Conservation (phyloP, 2,888 invertebrate species). For the Hypomecis atomaria region DNA sequence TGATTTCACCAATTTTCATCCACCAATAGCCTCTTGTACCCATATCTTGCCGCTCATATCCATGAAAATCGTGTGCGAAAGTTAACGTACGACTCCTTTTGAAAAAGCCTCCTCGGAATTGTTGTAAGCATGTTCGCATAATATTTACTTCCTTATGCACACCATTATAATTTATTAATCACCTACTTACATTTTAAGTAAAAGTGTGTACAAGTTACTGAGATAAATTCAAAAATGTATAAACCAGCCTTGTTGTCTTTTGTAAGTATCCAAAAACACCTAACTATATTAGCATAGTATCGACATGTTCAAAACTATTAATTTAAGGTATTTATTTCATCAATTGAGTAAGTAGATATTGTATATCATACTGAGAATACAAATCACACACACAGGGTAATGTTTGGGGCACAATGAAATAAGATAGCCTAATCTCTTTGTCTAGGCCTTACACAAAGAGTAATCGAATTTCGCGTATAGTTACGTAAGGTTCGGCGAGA, state of each 20-base stretch:
- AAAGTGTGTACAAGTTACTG: background rate
- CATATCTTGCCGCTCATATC: slow-evolving; percentile 63
- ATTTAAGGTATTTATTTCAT: too few species aligned
- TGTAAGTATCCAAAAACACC: too few species aligned
- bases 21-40: slow-evolving; percentile 65
- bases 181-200: background rate
- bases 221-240: background rate
- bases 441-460: slow-evolving; percentile 1
- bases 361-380: too few species aligned
- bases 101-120: slow-evolving; percentile 53
- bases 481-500: background rate
- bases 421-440: background rate
- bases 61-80: slow-evolving; percentile 58
- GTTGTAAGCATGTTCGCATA: slow-evolving; percentile 5
- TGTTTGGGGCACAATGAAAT: too few species aligned
- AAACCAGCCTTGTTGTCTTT: too few species aligned
- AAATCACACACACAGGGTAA: too few species aligned
- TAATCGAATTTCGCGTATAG: slow-evolving; percentile 12
- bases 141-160: slow-evolving; percentile 1
- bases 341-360: too few species aligned
- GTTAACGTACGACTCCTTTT: slow-evolving; percentile 56
- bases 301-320: too few species aligned
- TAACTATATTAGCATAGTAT: too few species aligned
- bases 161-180: background rate
- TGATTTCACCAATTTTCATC: slow-evolving; percentile 74